Evolutionary conservation across 2,888 invertebrate species (phyloP).

Genomic region (Pecten maximus): DNA sequence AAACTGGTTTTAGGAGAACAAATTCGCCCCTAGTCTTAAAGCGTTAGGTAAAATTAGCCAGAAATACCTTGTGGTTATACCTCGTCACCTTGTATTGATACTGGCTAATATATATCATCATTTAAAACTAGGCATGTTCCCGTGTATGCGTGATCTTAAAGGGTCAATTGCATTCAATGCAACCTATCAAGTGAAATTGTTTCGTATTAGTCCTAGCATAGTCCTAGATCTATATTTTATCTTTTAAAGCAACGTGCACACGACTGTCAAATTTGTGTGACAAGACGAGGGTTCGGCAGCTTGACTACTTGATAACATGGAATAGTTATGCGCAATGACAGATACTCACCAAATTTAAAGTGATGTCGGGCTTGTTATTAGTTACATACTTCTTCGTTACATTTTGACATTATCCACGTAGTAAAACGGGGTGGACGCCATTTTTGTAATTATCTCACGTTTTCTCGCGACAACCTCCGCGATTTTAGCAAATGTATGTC

Average conservation of each 20-base stretch:
- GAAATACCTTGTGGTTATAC: too few species aligned
- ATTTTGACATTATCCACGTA: neutral
- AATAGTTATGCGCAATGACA: neutral
- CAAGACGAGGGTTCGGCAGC: neutral
- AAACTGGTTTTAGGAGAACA: too few species aligned
- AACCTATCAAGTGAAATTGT: too few species aligned
- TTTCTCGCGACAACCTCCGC: neutral
- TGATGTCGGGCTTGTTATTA: neutral
- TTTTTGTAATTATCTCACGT: conserved; percentile 8
- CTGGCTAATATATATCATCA: too few species aligned
- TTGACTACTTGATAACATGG: neutral
- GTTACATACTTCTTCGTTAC: neutral
- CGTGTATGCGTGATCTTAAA: too few species aligned
- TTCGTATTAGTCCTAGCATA: too few species aligned
- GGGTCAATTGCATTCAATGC: too few species aligned
- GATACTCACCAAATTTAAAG: neutral
- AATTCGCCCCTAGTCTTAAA: too few species aligned
- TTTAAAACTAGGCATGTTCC: too few species aligned
- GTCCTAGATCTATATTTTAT: too few species aligned
- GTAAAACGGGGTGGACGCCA: neutral
- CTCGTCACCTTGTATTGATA: too few species aligned
- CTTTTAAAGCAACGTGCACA: neutral
- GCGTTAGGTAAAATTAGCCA: too few species aligned
- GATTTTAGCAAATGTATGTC: conserved; percentile 36
- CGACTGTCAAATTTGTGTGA: neutral